Conservation (phyloP, 1,140 invertebrate genomes). For the Ladona fulva region DNA sequence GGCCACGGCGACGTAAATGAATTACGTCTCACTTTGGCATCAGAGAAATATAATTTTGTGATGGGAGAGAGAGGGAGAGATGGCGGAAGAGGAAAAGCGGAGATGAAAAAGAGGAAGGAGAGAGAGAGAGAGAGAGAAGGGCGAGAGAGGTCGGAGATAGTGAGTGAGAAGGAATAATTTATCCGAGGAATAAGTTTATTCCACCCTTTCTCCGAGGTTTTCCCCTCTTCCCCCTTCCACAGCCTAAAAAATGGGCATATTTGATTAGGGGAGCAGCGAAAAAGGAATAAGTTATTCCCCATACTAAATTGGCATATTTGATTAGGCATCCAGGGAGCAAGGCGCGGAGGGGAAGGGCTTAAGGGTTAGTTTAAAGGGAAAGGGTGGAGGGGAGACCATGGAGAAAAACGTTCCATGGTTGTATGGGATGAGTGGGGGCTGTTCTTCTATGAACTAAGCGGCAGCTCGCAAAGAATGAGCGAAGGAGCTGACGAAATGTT, state of each 20-base stretch:
- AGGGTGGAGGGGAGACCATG: too few relatives aligned
- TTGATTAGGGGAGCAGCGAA: not conserved
- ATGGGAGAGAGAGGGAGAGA: not conserved
- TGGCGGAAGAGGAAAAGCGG: not conserved
- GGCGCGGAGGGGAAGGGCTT: not conserved
- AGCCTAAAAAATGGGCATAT: not conserved
- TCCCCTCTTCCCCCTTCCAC: not conserved
- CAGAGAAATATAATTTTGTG: constrained; percentile 3
- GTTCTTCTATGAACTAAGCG: too few relatives aligned
- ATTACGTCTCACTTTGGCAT: constrained; percentile 4
- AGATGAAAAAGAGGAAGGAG: not conserved
- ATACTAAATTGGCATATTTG: constrained; percentile 10
- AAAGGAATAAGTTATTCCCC: constrained; percentile 9
- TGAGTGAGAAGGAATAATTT: not conserved
- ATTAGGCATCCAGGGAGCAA: not conserved
- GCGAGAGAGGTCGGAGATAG: not conserved
- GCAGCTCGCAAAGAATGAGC: too few relatives aligned
- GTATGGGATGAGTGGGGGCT: too few relatives aligned
- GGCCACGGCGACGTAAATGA: not conserved
- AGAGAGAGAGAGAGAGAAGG: not conserved
- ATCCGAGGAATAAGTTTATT: constrained; percentile 10
- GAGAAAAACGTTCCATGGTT: not conserved
- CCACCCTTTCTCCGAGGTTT: not conserved
- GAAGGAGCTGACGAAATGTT: too few relatives aligned
- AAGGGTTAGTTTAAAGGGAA: not conserved